These are phyloP conservation scores for Perccottus glenii DNA, from an alignment of 2,113 vertebrate genomes.

Conservation along the genomic window DNA sequence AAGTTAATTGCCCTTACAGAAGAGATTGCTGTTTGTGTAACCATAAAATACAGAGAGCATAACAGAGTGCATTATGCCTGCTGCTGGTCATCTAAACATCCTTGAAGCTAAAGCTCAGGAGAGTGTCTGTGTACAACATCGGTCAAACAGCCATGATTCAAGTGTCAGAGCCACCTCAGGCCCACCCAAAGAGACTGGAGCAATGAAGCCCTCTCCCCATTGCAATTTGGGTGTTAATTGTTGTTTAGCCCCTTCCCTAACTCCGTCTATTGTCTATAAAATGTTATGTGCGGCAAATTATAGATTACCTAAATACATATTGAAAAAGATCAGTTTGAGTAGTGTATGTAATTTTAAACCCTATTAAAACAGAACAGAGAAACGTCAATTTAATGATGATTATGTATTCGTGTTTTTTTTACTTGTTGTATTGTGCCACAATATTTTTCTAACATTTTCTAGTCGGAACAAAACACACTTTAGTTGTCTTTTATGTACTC, in stretches of 20 bases:
- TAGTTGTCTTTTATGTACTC: too few species aligned
- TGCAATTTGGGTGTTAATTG: conserved; percentile 4
- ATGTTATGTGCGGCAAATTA: too few species aligned
- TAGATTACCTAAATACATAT: too few species aligned
- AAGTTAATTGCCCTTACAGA: conserved; percentile 1
- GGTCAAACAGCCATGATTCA: conserved; percentile 67
- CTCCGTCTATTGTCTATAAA: neutral
- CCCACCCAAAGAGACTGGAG: conserved; percentile 69
- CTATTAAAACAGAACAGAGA: too few species aligned
- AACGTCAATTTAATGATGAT: too few species aligned
- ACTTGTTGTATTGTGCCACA: too few species aligned
- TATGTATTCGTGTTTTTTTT: too few species aligned
- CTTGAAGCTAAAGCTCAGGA: conserved; percentile 39
- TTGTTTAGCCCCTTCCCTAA: neutral
- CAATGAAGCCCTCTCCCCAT: conserved; percentile 8
- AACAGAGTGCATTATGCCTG: conserved; percentile 55
- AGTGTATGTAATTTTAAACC: too few species aligned
- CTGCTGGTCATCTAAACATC: conserved; percentile 71
- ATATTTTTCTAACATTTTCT: too few species aligned
- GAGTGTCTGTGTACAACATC: conserved; percentile 62
- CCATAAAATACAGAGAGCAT: conserved; percentile 47
- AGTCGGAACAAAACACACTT: too few species aligned
- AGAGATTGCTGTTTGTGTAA: conserved; percentile 48
- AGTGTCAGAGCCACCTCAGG: conserved; percentile 44
- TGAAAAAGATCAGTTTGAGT: too few species aligned